Conservation (phyloP, 2,888 invertebrate genomes). For the Calliopum simillimum region DNA sequence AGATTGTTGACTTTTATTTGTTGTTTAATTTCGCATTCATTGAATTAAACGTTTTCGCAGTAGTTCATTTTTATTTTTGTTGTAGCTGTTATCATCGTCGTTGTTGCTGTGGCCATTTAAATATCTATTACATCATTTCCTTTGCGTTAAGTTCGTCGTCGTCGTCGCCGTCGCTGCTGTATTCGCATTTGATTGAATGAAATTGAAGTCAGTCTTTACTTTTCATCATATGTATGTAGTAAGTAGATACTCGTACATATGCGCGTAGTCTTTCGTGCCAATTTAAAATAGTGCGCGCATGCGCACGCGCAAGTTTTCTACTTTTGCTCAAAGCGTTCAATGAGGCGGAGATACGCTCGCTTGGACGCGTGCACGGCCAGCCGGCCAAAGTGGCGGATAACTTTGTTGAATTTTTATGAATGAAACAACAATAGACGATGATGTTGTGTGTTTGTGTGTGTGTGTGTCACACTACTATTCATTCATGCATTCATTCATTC, state of each 20-base stretch:
- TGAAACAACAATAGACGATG: constrained; percentile 2
- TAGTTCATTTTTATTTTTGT: background rate
- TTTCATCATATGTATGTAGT: background rate
- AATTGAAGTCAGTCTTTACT: constrained; percentile 8
- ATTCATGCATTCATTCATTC: constrained; percentile 6
- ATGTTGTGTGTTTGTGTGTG: background rate
- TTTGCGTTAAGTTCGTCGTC: background rate
- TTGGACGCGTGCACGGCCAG: background rate
- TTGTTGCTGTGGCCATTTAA: constrained; percentile 6
- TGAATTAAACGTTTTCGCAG: constrained; percentile 17
- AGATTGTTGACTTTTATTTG: background rate
- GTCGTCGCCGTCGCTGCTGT: background rate
- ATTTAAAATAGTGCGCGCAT: background rate
- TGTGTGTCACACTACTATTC: background rate
- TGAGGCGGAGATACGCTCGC: constrained; percentile 19
- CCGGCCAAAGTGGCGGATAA: background rate
- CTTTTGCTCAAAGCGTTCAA: background rate
- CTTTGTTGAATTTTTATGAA: constrained; percentile 17
- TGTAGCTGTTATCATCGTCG: background rate
- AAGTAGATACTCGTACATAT: no score
- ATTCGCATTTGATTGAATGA: constrained; percentile 13
- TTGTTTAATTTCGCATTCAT: constrained; percentile 19
- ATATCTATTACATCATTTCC: constrained; percentile 29
- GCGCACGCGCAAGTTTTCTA: no score
- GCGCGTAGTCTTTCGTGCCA: no score